Conservation (phyloP, 1,140 invertebrate species). For the Drosophila grimshawi region DNA sequence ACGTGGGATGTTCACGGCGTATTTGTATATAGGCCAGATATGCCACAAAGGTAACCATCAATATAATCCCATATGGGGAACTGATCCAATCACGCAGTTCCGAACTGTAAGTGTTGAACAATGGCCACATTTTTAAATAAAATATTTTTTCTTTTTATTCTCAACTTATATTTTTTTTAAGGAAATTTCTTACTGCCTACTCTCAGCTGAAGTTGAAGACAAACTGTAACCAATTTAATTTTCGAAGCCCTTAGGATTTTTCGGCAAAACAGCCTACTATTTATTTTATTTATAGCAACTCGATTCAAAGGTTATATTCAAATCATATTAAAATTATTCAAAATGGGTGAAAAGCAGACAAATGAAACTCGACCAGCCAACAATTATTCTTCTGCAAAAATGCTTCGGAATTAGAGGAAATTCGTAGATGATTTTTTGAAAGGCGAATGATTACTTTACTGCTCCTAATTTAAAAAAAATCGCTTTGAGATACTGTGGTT, state of each 20-base stretch:
- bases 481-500: no score
- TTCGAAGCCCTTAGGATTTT: background rate
- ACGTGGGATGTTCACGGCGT: conserved; percentile 23
- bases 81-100: conserved; percentile 33
- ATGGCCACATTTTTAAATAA: background rate
- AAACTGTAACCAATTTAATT: background rate
- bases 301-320: no score
- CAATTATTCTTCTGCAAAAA: no score
- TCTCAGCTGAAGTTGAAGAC: background rate
- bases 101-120: conserved; percentile 18
- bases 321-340: no score
- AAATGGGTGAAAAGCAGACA: no score
- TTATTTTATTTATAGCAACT: background rate
- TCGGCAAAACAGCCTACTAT: background rate
- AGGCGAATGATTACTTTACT: no score
- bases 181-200: background rate
- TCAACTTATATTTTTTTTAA: background rate
- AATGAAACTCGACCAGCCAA: no score
- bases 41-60: conserved; percentile 18
- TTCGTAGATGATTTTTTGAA: no score
- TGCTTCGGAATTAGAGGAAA: no score
- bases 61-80: conserved; percentile 41
- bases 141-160: background rate
- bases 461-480: no score
- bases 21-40: conserved; percentile 33